Base-by-base conservation (phyloP, 2,113 vertebrate genomes). In the Antennarius striatus region DNA sequence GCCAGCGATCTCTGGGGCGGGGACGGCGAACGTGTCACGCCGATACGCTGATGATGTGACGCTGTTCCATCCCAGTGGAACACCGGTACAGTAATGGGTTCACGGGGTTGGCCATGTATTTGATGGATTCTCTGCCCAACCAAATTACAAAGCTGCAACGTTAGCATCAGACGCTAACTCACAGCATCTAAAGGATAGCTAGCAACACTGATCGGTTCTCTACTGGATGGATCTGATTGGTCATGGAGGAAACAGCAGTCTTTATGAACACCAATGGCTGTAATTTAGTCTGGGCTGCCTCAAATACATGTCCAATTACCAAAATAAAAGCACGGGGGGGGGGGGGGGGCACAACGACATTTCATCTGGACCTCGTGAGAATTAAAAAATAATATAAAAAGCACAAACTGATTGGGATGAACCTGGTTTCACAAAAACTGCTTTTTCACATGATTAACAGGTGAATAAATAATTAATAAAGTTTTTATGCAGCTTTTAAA, bases 401-500 rank as follows among this genome's bases (percentile, higher is more conserved):
- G 36, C 0, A 79, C 69, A 3, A 67, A 17, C 10, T 3, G 46
- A 53, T 46, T 56, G 62, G 68, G 49, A 52, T 59, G 42, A 60
- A 67, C 3, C 22, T 78, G 90, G 91, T 84, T 81, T 80, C 90
- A 90, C 29, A 93, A 93, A 95, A 92, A 90, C 92, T 92, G 88
- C 90, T 93, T 92, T 93, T 94, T 92, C 91, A 85, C 70, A 47
- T 39, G 15, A 77, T 61, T 60, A 71, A 75, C n/a, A 68, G 65
- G 71, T 80, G 68, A 79, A 78, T 72, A 79, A 75, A 75, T 73
- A 83, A 84, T 16, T 36, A 57, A n/a, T n/a, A n/a, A n/a, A 56
- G 68, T 68, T 77, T 78, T 77, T 77, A 79, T 84, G 67, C 66
- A 57, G 28, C 1, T 56, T 70, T 43, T 28, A n/a, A 6, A 29